Evolutionary conservation across 2,797 vertebrate species (phyloP), one percentile per base, ranked within the genome.

Genomic region (Rhinatrema bivittatum): DNA sequence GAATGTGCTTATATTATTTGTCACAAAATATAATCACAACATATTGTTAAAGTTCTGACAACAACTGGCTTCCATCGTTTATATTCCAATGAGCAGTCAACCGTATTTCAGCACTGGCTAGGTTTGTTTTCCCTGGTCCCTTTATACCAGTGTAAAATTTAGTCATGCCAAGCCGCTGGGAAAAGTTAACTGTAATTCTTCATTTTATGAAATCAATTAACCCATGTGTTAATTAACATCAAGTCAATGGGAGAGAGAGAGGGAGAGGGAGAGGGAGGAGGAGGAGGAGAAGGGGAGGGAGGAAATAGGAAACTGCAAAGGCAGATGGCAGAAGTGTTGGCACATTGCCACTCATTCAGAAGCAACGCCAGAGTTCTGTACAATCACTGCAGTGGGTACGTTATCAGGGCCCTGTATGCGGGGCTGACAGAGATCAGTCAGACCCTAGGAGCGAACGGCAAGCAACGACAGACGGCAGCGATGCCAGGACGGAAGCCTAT

Each of bases 261-360:
- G 78, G 72, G 62, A 58, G 73, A 68, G 76, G 67, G 73, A 63
- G 62, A 69, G 67, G 54, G 81, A 74, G 76, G 79, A 79, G 67
- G 88, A 88, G 85, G 68, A 73, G 76, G 78, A 72, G 62, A 58
- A 73, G 68, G 76, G 67, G 73, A 63, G 62, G 69, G 67, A 54
- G 81, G 74, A 76, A 79, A 79, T 67, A 71, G 77, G 88, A 87
- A 91, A 91, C 87, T 88, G 90, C 88, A 87, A 93, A 91, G 92
- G 88, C 85, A 79, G 85, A 89, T 93, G 88, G 91, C 94, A 93
- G 93, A 85, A 85, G 72, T 90, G 91, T 90, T 99, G 95, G 95
- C 95, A 97, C 90, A 32, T 87, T 97, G 94, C 94, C 95, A 99
- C 94, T 93, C 92, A 97, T 90, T 97, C 93, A 94, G 88, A 91